phyloP scores from a whole-genome alignment of 2,113 vertebrate genomes.

The Columbina picui region DNA sequence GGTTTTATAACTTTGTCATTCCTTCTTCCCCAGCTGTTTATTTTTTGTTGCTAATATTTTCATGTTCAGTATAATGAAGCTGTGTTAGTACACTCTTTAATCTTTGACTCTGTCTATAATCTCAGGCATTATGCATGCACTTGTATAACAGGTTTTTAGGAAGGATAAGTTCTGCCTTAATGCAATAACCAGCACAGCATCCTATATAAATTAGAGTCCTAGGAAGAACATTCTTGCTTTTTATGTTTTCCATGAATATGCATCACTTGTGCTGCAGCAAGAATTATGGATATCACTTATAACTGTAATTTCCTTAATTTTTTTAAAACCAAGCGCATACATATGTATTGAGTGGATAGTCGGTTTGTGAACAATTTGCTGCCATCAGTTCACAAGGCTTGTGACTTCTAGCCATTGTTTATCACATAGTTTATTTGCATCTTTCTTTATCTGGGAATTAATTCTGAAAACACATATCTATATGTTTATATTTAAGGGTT shows the following conservation, averaged over 20 bases:
- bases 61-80: not conserved
- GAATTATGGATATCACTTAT: not conserved
- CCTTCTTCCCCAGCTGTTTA: not conserved
- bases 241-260: not conserved
- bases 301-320: not conserved
- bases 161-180: not conserved
- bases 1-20: not conserved
- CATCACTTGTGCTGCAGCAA: not conserved
- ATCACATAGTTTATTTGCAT: not conserved
- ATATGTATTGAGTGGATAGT: not conserved
- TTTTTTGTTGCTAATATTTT: conserved; percentile 37
- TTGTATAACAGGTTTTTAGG: not conserved
- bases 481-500: not conserved
- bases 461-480: not conserved
- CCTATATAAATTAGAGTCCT: not conserved
- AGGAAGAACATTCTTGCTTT: not conserved
- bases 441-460: not conserved
- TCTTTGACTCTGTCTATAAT: conserved; percentile 10
- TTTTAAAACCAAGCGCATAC: not conserved
- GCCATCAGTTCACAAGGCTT: not conserved
- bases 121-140: not conserved
- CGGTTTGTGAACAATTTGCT: not conserved
- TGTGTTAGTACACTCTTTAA: not conserved
- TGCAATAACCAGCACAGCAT: not conserved
- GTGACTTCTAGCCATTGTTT: not conserved